Evolutionary conservation across 2,797 vertebrate species (phyloP).

Genomic region (Nyctalus aviator): DNA sequence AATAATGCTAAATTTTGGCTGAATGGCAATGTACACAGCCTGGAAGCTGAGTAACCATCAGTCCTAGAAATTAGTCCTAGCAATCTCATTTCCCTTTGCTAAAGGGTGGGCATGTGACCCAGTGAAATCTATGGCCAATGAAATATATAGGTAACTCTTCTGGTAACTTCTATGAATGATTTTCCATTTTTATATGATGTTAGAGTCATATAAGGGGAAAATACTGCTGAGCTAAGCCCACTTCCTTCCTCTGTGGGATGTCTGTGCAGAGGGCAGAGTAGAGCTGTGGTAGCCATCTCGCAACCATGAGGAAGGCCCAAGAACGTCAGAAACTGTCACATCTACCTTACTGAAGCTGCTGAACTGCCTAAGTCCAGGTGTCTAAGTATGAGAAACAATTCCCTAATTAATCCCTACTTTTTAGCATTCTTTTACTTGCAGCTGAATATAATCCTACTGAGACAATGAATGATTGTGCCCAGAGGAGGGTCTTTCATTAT

Average conservation of each 20-base stretch:
- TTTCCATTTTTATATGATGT: not conserved
- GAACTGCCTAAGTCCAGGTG: not conserved
- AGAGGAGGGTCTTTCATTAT: not conserved
- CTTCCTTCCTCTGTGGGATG: not conserved
- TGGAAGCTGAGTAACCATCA: not conserved
- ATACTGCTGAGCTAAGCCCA: not conserved
- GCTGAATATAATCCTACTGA: constrained; percentile 26
- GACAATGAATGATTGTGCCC: constrained; percentile 31
- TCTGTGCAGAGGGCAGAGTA: not conserved
- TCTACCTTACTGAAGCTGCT: not conserved
- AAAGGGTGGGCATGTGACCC: not conserved
- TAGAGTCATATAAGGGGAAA: not conserved
- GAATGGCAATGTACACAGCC: not conserved
- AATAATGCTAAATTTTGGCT: not conserved
- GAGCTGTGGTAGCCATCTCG: not conserved
- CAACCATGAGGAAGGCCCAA: not conserved
- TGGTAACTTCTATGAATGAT: not conserved
- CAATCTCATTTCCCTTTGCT: not conserved
- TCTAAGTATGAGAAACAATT: not conserved
- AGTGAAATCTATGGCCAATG: not conserved
- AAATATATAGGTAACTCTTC: not conserved
- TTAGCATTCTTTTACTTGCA: constrained; percentile 6
- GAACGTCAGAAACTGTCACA: not conserved
- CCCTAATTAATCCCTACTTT: not conserved
- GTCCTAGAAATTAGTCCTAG: not conserved